Evolutionary conservation across 2,888 invertebrate genomes (phyloP).

Genomic region (Lasioglossum leucozonium): DNA sequence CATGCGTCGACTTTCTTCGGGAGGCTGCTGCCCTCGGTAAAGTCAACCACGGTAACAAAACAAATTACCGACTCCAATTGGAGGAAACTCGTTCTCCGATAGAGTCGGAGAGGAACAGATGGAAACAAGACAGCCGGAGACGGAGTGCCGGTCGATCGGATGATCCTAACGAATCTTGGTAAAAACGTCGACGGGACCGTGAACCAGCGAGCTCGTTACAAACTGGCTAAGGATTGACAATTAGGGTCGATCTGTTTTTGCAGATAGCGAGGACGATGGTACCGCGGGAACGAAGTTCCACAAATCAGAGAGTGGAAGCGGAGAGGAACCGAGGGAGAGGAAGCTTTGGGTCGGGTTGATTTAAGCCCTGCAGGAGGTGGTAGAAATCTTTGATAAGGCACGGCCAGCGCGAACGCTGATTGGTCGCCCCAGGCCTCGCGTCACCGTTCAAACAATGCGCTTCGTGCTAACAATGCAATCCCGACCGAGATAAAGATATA

Average conservation of each 20-base stretch:
- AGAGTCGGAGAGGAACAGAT: background rate
- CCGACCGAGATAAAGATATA: conserved; percentile 77
- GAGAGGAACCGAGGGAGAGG: conserved; percentile 1
- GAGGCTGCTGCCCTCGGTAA: background rate
- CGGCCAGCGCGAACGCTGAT: conserved; percentile 78
- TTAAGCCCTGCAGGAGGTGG: conserved; percentile 69
- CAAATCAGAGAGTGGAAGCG: conserved; percentile 60
- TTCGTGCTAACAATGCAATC: conserved; percentile 81
- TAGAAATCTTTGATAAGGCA: conserved; percentile 79
- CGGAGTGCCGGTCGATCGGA: conserved; percentile 29
- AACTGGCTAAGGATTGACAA: conserved; percentile 60
- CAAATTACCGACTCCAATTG: conserved; percentile 30
- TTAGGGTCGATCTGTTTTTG: conserved; percentile 69
- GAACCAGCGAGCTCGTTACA: conserved; percentile 47
- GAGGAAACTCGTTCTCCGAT: conserved; percentile 23
- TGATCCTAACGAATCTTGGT: conserved; percentile 47
- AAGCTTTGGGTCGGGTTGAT: conserved; percentile 63
- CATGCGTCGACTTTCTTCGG: background rate
- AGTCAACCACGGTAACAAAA: conserved; percentile 20
- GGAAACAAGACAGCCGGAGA: background rate
- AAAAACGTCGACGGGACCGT: conserved; percentile 38
- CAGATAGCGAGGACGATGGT: conserved; percentile 30
- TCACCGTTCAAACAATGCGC: conserved; percentile 81
- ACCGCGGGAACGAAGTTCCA: conserved; percentile 57
- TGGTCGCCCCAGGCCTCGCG: conserved; percentile 80